phyloP scores from a whole-genome alignment of 1,140 invertebrate species.

The Magallana gigas region DNA sequence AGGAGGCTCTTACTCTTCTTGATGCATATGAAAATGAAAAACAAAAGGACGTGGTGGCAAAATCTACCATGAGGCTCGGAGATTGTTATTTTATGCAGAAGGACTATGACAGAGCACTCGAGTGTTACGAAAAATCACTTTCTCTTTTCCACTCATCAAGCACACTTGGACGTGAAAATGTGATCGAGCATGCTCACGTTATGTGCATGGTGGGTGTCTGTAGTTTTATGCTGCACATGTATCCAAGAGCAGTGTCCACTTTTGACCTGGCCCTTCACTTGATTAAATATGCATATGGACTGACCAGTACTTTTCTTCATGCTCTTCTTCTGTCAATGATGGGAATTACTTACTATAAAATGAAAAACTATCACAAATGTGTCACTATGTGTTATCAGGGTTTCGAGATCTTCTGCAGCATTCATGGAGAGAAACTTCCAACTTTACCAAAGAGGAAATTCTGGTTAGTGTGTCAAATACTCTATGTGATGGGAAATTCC shows the following conservation, averaged over 20 bases:
- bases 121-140: constrained; percentile 73
- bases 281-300: constrained; percentile 68
- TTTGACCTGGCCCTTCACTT: constrained; percentile 74
- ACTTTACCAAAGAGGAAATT: constrained; percentile 72
- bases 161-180: constrained; percentile 68
- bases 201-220: constrained; percentile 77
- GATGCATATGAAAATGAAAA: constrained; percentile 67
- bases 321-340: constrained; percentile 74
- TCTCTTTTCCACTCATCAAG: constrained; percentile 67
- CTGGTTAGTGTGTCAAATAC: constrained; percentile 75
- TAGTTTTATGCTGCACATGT: constrained; percentile 77
- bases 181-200: constrained; percentile 75
- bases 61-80: constrained; percentile 72
- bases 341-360: constrained; percentile 75
- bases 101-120: constrained; percentile 72
- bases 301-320: constrained; percentile 71
- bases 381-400: constrained; percentile 74
- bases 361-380: constrained; percentile 76
- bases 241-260: constrained; percentile 72
- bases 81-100: constrained; percentile 76
- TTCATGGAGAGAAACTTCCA: constrained; percentile 71
- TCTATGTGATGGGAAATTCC: constrained; percentile 76
- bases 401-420: constrained; percentile 73
- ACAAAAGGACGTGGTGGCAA: constrained; percentile 71
- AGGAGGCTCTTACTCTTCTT: constrained; percentile 71